Evolutionary conservation across 1,140 invertebrate genomes (phyloP).

Genomic region (Mercenaria mercenaria): DNA sequence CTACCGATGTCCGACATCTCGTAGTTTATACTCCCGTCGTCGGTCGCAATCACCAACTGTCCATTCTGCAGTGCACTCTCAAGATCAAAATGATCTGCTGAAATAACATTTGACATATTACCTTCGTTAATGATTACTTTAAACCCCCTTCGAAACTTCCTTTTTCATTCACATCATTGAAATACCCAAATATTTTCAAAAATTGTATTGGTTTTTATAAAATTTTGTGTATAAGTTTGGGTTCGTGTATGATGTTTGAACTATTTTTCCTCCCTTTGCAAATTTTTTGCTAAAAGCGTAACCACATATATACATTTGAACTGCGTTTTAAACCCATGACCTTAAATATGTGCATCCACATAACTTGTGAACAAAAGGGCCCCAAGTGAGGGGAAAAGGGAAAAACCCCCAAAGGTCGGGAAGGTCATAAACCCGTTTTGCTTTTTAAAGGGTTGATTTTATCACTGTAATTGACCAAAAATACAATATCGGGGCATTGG

Average conservation of each 20-base stretch:
- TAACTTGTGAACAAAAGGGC: conserved; percentile 83
- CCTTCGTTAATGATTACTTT: conserved; percentile 63
- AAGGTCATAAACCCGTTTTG: conserved; percentile 84
- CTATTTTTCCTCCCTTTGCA: conserved; percentile 80
- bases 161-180: conserved; percentile 49
- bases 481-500: conserved; percentile 82
- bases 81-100: conserved; percentile 71
- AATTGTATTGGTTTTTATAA: conserved; percentile 39
- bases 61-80: conserved; percentile 73
- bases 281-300: conserved; percentile 84
- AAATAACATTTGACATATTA: conserved; percentile 69
- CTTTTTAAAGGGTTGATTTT: conserved; percentile 83
- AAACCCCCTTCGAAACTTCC: conserved; percentile 59
- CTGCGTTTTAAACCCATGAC: conserved; percentile 77
- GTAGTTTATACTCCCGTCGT: conserved; percentile 78
- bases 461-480: conserved; percentile 82
- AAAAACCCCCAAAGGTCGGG: conserved; percentile 81
- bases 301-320: conserved; percentile 80
- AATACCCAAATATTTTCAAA: conserved; percentile 49
- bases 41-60: conserved; percentile 79
- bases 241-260: conserved; percentile 75
- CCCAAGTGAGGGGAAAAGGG: conserved; percentile 84
- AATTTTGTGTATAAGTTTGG: not conserved
- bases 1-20: conserved; percentile 77
- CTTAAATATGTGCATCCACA: conserved; percentile 82